Percentiles rank a stretch among this genome's conserved stretches.
phyloP scores from a whole-genome alignment of 2,888 invertebrate genomes.

The Altica lythri region DNA sequence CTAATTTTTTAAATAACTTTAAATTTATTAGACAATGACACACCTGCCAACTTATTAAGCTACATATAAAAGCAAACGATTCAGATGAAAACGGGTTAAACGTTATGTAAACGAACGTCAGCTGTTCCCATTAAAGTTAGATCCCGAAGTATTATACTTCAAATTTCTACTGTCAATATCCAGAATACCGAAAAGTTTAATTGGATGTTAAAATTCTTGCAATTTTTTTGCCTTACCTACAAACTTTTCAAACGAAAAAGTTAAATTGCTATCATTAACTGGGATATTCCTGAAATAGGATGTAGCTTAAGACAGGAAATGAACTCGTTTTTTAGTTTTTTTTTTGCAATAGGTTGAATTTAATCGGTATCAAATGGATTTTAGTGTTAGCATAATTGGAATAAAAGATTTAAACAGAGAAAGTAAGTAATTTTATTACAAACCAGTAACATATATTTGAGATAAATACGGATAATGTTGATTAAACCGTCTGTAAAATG shows the following conservation, averaged over 20 bases:
- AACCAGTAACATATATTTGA: too few species aligned
- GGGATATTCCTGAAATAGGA: conserved; percentile 1
- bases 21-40: too few species aligned
- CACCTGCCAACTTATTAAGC: too few species aligned
- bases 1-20: too few species aligned
- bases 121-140: conserved; percentile 15
- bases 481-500: too few species aligned
- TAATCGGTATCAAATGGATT: too few species aligned
- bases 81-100: conserved; percentile 6
- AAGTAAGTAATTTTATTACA: too few species aligned
- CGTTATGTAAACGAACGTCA: conserved; percentile 11
- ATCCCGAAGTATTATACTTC: conserved; percentile 2
- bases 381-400: too few species aligned
- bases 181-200: conserved; percentile 15
- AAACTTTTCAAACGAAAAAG: conserved; percentile 12
- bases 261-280: conserved; percentile 21
- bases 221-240: conserved; percentile 3
- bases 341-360: too few species aligned
- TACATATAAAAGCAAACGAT: too few species aligned
- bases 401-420: too few species aligned
- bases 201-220: conserved; percentile 22
- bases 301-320: neutral
- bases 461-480: too few species aligned
- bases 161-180: conserved; percentile 17
- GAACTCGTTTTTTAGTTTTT: neutral